Evolutionary conservation across 2,113 vertebrate genomes (phyloP), one percentile per base, ranked within the genome.

Genomic region (Anser brachyrhynchus): DNA sequence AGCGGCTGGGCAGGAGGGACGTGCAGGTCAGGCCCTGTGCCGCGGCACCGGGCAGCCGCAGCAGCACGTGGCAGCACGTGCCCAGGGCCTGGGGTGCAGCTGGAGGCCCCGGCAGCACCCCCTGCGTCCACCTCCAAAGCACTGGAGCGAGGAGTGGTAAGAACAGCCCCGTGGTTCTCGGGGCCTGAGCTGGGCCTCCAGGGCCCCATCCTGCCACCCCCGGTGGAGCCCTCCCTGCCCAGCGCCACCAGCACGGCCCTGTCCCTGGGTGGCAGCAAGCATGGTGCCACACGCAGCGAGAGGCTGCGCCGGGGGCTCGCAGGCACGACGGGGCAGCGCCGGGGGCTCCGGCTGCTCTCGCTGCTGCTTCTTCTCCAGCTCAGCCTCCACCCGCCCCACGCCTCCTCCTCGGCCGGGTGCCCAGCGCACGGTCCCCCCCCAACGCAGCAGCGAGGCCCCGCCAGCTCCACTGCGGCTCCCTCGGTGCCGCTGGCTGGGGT

Each of bases 401-500:
- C 22, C 5, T 29, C 10, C 7, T 26, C 41, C 23, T 44, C 41
- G 1, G 0, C 64, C 0, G 4, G 57, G 79, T 80, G 64, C 51
- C 44, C 3, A 11, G 58, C 37, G 33, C 25, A 11, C 1, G 2
- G 70, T 11, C 29, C 35, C 43, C 23, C 22, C 29, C 35, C 43
- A 20, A 18, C 0, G 1, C 18, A 22, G 18, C 1, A 3, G 37
- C 15, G 2, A 0, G 22, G 5, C 5, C 35, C 39, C 13, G 3
- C 39, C 3, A 3, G 46, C 26, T 18, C 70, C 0, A 1, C 10
- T 5, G 33, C 25, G 51, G 58, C n/a, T 66, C 33, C 71, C 25
- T 28, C 52, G 22, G 55, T 15, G 0, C 0, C 2, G 49, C 20
- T 1, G 4, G 85, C 33, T 7, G 1, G 2, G 75, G 37, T 12